Base-by-base conservation (phyloP, 2,888 invertebrate species). In the Atrina japonica region DNA sequence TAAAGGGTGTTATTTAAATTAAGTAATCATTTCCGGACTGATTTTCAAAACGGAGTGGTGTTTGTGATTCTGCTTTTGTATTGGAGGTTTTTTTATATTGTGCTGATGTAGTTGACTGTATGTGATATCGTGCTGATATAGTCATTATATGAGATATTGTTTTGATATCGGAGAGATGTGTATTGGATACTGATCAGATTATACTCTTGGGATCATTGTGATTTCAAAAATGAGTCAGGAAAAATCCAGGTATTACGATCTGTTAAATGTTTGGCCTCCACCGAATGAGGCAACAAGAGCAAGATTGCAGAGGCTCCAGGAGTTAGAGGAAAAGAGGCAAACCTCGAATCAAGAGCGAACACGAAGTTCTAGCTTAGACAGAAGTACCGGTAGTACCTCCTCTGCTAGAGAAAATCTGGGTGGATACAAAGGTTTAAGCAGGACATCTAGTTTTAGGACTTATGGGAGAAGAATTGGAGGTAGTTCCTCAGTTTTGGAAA, bases 261-360 rank as follows among this genome's bases (percentile, higher is more conserved):
- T 52, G 14, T 21, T 53, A 16, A 49, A 67, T 21, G 52, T 49
- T 55, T 47, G 35, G n/a, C 66, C 56, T 66, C 70, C 68, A 27
- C 49, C 60, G 9, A 59, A 49, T 2, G 73, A 69, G 14, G 27
- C 35, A 9, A 73, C 69, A 11, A 29, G 64, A 21, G 67, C 73
- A 5, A 64, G 78, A 21, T 50, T 81, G 49, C 59, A 76, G 56
- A 66, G 81, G 21, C 64, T 79, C 1, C 60, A 73, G 43, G 77
- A 78, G 45, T 58, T 79, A 0, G 78, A 78, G 35, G 63, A 71
- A 41, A 35, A 75, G 47, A 59, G 61, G 11, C 35, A 41, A n/a
- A 55, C 53, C 7, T 14, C 30, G n/a, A 7, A 5, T 21, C 40
- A 14, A 21, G 27, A 30, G n/a, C 30, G 53, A 25, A 23, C 27